Conservation (phyloP, 2,113 vertebrate species). For the Glaucidium brasilianum region DNA sequence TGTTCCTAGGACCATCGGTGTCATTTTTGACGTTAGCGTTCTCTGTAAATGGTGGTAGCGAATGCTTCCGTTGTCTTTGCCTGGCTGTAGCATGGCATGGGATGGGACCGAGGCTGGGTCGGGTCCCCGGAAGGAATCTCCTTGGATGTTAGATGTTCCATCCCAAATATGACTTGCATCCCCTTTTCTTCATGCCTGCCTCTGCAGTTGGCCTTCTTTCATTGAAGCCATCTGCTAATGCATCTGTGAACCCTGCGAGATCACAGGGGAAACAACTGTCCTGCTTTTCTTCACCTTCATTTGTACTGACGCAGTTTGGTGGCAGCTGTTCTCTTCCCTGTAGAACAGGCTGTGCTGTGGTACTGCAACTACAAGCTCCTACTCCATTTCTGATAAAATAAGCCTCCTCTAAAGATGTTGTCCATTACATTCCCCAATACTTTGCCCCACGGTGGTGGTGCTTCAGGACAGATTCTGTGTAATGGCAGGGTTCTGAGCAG, state of each 20-base stretch:
- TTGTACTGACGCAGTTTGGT: not conserved
- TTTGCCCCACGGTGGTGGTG: not conserved
- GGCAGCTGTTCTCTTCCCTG: conserved; percentile 37
- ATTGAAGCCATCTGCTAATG: conserved; percentile 45
- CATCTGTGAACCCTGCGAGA: conserved; percentile 30
- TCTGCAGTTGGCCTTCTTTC: conserved; percentile 42
- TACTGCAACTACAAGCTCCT: not conserved
- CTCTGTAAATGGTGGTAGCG: not conserved
- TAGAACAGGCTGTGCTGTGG: not conserved
- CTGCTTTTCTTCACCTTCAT: conserved; percentile 63
- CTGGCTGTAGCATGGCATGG: not conserved
- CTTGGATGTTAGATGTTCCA: not conserved
- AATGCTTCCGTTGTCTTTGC: not conserved
- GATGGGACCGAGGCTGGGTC: not conserved
- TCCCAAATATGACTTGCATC: not conserved
- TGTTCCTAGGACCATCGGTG: not conserved
- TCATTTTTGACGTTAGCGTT: not conserved
- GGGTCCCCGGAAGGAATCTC: not conserved
- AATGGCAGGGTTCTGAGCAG: not conserved
- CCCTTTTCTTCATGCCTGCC: not conserved
- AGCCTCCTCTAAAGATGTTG: not conserved
- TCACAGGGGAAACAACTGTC: conserved; percentile 56
- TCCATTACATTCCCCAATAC: rapidly evolving
- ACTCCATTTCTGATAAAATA: not conserved
- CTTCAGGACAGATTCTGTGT: not conserved